Conservation (phyloP, 2,888 invertebrate species). For the Sinohyriopsis cumingii region DNA sequence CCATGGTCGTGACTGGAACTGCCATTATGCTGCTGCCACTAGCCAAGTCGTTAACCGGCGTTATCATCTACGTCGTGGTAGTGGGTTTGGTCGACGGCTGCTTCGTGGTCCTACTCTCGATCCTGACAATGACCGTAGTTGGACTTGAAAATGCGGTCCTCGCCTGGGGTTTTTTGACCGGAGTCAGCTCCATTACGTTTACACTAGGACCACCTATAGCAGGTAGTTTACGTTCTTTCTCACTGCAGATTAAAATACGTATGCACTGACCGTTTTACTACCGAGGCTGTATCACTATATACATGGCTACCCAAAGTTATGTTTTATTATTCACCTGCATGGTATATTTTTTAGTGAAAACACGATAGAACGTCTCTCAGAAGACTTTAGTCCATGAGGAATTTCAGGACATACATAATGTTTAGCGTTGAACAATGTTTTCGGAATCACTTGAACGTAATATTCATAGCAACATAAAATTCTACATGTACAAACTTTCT, state of each 20-base stretch:
- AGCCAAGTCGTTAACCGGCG: slow-evolving; percentile 41
- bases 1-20: slow-evolving; percentile 59
- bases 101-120: slow-evolving; percentile 58
- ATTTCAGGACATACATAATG: no score
- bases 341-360: no score
- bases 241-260: background rate
- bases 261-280: no score
- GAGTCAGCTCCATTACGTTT: slow-evolving; percentile 55
- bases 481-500: no score
- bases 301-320: no score
- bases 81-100: slow-evolving; percentile 63
- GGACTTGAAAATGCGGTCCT: slow-evolving; percentile 52
- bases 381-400: no score
- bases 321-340: no score
- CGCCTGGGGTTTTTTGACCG: slow-evolving; percentile 61
- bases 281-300: no score
- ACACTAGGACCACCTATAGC: slow-evolving; percentile 61
- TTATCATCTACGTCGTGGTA: slow-evolving; percentile 41
- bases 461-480: no score
- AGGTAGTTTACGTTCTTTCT: slow-evolving; percentile 33
- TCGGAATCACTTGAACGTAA: no score
- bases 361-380: no score
- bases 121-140: slow-evolving; percentile 50
- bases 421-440: no score
- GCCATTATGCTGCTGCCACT: slow-evolving; percentile 59